These are phyloP conservation scores for Nematolebias whitei DNA, from an alignment of 2,113 vertebrate species.

Conservation along the genomic window DNA sequence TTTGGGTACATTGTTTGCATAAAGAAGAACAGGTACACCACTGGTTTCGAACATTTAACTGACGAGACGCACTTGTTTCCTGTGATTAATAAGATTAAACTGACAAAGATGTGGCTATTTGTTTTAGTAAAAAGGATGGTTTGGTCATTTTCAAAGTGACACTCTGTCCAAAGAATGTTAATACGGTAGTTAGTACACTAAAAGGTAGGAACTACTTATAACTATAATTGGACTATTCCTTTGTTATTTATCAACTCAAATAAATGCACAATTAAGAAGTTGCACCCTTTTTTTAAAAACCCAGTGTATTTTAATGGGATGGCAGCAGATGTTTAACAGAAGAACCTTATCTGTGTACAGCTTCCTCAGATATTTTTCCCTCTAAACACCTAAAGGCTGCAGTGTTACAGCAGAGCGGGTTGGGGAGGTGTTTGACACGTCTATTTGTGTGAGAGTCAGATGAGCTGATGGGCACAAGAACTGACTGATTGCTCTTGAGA, in stretches of 20 bases:
- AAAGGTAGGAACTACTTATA: too few relatives aligned
- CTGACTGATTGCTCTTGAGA: constrained; percentile 73
- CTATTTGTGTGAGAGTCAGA: constrained; percentile 66
- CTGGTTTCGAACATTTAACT: constrained; percentile 35
- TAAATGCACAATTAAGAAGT: constrained; percentile 7
- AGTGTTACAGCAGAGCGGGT: background rate
- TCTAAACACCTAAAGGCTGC: constrained; percentile 22
- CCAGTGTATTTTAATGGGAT: constrained; percentile 27
- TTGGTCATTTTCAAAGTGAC: too few relatives aligned
- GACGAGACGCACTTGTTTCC: background rate
- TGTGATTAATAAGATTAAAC: constrained; percentile 4
- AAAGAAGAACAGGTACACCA: constrained; percentile 7
- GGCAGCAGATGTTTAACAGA: constrained; percentile 19
- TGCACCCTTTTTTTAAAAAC: background rate
- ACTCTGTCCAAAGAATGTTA: too few relatives aligned
- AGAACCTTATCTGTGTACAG: background rate
- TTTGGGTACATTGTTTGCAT: constrained; percentile 1
- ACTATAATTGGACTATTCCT: too few relatives aligned
- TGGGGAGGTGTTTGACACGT: constrained; percentile 30
- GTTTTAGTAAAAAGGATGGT: too few relatives aligned
- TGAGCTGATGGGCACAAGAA: constrained; percentile 70
- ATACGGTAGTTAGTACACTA: too few relatives aligned
- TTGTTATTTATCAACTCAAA: too few relatives aligned
- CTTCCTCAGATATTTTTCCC: background rate
- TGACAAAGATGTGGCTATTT: too few relatives aligned